Conservation (phyloP, 2,797 vertebrate species). For the Mycteria americana region DNA sequence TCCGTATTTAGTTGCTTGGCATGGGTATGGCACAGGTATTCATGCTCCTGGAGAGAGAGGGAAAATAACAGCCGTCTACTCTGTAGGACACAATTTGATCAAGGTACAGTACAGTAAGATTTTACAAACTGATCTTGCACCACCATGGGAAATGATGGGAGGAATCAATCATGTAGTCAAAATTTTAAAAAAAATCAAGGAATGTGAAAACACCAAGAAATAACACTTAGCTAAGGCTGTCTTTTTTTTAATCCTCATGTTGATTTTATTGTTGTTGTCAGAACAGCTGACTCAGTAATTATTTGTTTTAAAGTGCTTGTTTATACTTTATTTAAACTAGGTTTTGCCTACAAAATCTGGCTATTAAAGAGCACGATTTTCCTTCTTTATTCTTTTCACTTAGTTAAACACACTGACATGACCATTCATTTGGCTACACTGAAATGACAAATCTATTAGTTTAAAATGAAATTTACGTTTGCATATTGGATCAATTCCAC, state of each 20-base stretch:
- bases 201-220: neutral
- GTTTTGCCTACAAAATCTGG: neutral
- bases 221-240: neutral
- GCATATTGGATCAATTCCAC: neutral
- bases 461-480: neutral
- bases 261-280: neutral
- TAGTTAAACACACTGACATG: neutral
- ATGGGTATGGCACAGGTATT: slow-evolving; percentile 88
- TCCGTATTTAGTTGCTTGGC: slow-evolving; percentile 88
- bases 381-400: neutral
- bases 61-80: slow-evolving; percentile 75
- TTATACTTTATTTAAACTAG: neutral
- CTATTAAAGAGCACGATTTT: neutral
- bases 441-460: neutral
- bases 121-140: neutral
- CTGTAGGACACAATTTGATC: slow-evolving; percentile 93
- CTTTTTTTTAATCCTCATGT: neutral
- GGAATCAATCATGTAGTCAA: neutral
- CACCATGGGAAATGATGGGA: neutral
- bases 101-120: slow-evolving; percentile 80
- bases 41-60: slow-evolving; percentile 89
- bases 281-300: neutral
- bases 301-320: neutral
- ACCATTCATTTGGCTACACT: neutral
- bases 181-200: neutral